These are phyloP conservation scores for Apus apus DNA, from an alignment of 2,113 vertebrate genomes.

Conservation along the genomic window DNA sequence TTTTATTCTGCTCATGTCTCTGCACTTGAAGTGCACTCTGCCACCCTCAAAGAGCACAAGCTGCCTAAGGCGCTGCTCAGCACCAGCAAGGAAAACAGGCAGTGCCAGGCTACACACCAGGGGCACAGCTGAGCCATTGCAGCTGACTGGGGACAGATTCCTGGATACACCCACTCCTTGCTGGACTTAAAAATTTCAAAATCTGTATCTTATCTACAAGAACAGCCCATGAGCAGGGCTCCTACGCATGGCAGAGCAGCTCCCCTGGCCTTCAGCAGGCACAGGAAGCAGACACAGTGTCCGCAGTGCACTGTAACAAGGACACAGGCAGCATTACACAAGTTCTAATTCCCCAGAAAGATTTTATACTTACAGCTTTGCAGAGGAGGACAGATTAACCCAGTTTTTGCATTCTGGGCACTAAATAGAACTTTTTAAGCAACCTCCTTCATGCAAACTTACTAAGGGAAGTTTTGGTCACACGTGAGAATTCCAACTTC, in stretches of 20 bases:
- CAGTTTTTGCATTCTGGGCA: neutral
- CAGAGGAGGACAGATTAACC: constrained; percentile 57
- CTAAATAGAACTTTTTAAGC: constrained; percentile 19
- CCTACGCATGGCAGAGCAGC: neutral
- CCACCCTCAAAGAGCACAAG: neutral
- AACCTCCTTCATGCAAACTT: neutral
- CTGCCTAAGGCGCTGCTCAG: neutral
- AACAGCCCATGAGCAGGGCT: neutral
- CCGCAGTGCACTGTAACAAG: neutral
- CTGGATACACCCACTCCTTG: neutral
- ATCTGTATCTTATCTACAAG: neutral
- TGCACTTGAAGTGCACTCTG: neutral
- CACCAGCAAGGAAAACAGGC: neutral
- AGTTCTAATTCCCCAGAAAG: constrained; percentile 57
- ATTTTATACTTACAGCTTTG: constrained; percentile 47
- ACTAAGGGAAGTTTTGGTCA: neutral
- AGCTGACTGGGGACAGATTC: neutral
- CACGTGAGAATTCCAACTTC: neutral
- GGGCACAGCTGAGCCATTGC: neutral
- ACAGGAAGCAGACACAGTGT: neutral
- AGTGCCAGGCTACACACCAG: neutral
- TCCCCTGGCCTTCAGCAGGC: neutral
- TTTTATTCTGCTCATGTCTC: neutral
- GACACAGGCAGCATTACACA: constrained; percentile 54
- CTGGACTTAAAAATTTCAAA: neutral